Base-by-base conservation (phyloP, 2,888 invertebrate species). In the Timema podura region DNA sequence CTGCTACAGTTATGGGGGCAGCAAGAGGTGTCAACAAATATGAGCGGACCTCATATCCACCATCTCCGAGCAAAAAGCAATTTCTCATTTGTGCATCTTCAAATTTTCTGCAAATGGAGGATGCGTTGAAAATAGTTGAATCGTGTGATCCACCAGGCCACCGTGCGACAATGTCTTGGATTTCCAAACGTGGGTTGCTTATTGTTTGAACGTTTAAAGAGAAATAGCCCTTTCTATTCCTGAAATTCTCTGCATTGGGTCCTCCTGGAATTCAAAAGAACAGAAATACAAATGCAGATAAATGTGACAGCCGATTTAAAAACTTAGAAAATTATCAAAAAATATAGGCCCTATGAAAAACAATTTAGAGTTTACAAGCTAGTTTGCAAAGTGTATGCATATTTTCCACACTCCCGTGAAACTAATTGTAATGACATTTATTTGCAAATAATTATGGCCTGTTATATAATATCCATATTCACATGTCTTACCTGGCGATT, bases 111-210 rank as follows among this genome's bases (percentile, higher is more conserved):
- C 73, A 65, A 46, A 77, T 64, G 64, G 59, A 68, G 7, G 74
- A 74, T 67, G 75, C 73, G 64, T 74, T 72, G 67, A 76, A 78
- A 70, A 78, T 76, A 6, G 74, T 74, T 3, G 72, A 70, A 65
- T 78, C 78, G 59, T 78, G 76, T 13, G 75, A 68, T 44, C 75
- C 74, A 9, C 77, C 77, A 67, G 76, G 77, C 77, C 77, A 78
- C 13, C 78, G 68, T 16, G 76, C 75, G 11, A 77, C 77, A 64
- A 77, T 73, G 72, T 77, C 74, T 13, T 64, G 65, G n/a, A 76
- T 74, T 67, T 70, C 16, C 46, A 73, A 68, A 47, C 70, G 15
- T 3, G 73, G 64, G 68, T 74, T 73, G 57, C 72, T 69, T 57
- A 76, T 72, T 30, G 73, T 73, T 46, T 72, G 72, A 15, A 73